phyloP scores from a whole-genome alignment of 2,113 vertebrate genomes.

The Lampris megalopsis region DNA sequence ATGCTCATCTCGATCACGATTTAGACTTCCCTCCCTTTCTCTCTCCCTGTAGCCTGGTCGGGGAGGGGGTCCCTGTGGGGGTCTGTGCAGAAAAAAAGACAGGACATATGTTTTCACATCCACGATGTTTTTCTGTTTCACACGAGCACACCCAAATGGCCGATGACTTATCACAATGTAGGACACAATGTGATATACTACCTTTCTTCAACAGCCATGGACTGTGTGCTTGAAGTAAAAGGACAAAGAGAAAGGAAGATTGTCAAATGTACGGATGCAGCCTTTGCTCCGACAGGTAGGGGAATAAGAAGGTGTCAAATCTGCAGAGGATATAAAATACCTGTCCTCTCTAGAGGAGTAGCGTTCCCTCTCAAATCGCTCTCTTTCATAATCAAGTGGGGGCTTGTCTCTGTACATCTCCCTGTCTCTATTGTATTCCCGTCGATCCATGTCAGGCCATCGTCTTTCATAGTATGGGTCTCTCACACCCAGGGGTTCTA shows the following conservation, averaged over 20 bases:
- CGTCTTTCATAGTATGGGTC: slow-evolving; percentile 92
- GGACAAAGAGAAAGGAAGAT: slow-evolving; percentile 59
- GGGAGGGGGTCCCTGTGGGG: slow-evolving; percentile 71
- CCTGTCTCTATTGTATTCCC: slow-evolving; percentile 92
- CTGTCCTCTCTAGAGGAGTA: slow-evolving; percentile 90
- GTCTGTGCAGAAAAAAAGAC: slow-evolving; percentile 63
- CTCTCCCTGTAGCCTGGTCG: slow-evolving; percentile 87
- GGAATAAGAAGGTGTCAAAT: neutral
- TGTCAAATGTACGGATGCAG: slow-evolving; percentile 28
- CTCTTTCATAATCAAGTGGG: slow-evolving; percentile 89
- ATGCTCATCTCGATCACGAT: slow-evolving; percentile 86
- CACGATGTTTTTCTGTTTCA: neutral
- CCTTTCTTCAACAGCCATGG: slow-evolving; percentile 70
- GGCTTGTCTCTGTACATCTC: slow-evolving; percentile 83
- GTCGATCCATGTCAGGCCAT: slow-evolving; percentile 86
- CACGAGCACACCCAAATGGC: slow-evolving; percentile 24
- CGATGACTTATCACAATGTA: slow-evolving; percentile 51
- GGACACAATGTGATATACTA: slow-evolving; percentile 60
- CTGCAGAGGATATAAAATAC: slow-evolving; percentile 65
- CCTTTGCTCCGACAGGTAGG: neutral
- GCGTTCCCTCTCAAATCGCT: slow-evolving; percentile 91
- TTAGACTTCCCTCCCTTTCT: slow-evolving; percentile 75
- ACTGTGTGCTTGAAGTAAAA: slow-evolving; percentile 73
- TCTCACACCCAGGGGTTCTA: slow-evolving; percentile 88
- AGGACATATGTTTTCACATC: slow-evolving; percentile 1